Conservation (phyloP, 2,888 invertebrate genomes). For the Tromatobia lineatoria region DNA sequence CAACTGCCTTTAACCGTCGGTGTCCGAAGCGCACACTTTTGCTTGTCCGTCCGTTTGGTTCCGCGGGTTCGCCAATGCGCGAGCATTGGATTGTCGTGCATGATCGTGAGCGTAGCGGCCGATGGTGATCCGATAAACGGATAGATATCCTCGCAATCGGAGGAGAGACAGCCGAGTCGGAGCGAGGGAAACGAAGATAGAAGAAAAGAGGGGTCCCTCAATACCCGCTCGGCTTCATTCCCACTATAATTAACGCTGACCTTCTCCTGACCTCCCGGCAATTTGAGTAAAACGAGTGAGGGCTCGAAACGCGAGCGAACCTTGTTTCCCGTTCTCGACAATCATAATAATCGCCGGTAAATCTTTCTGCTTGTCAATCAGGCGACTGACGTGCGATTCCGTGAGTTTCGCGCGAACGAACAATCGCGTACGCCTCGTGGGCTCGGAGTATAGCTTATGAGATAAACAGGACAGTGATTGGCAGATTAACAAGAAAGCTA, state of each 20-base stretch:
- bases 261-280: constrained; percentile 82
- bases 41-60: constrained; percentile 26
- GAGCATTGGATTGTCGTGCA: constrained; percentile 56
- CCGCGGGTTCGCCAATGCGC: constrained; percentile 37
- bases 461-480: constrained; percentile 4
- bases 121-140: constrained; percentile 83
- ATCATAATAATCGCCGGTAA: constrained; percentile 82
- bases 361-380: constrained; percentile 82
- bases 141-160: constrained; percentile 80
- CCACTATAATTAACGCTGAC: constrained; percentile 84
- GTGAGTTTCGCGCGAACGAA: constrained; percentile 47
- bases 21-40: constrained; percentile 61
- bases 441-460: not conserved
- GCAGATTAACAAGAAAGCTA: constrained; percentile 1
- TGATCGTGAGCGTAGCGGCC: constrained; percentile 63
- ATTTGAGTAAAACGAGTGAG: constrained; percentile 77
- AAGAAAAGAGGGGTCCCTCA: constrained; percentile 17
- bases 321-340: constrained; percentile 70
- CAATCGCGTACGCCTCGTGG: constrained; percentile 15
- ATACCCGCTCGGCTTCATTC: constrained; percentile 68
- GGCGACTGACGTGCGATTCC: constrained; percentile 77
- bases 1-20: constrained; percentile 70
- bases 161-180: constrained; percentile 41
- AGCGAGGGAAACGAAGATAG: constrained; percentile 23
- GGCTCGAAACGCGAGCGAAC: constrained; percentile 66